Evolutionary conservation across 2,888 invertebrate species (phyloP).

Genomic region (Glyphotaelius pellucidus): DNA sequence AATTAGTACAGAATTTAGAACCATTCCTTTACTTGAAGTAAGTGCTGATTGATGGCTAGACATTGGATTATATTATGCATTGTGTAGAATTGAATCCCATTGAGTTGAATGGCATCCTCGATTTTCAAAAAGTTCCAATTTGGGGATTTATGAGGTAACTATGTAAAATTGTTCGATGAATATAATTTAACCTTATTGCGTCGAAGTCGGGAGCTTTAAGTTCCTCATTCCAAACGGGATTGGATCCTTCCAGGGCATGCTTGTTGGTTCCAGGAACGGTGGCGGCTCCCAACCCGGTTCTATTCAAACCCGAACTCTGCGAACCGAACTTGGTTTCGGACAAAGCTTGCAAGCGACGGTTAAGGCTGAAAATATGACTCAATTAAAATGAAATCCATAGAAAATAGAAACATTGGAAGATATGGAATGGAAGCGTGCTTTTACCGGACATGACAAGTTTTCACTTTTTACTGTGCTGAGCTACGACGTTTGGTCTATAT

Average conservation of each 20-base stretch:
- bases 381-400: constrained; percentile 9
- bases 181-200: constrained; percentile 73
- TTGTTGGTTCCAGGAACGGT: constrained; percentile 83
- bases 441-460: no score
- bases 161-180: no score
- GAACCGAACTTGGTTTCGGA: constrained; percentile 82
- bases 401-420: neutral
- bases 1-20: neutral
- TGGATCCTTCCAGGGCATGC: constrained; percentile 83
- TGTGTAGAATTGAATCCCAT: no score
- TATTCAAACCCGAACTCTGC: constrained; percentile 79
- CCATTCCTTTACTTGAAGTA: no score
- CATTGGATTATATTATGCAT: no score
- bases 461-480: neutral
- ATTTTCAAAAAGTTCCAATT: no score
- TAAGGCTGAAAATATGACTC: constrained; percentile 73
- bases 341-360: constrained; percentile 79
- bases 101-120: no score
- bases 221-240: constrained; percentile 82
- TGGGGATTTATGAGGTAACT: no score
- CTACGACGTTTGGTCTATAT: no score
- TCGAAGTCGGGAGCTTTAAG: constrained; percentile 76
- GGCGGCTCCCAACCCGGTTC: constrained; percentile 73
- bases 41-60: no score
- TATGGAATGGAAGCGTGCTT: neutral